Evolutionary conservation across 2,113 vertebrate species (phyloP).

Genomic region (Brachypteracias leptosomus): DNA sequence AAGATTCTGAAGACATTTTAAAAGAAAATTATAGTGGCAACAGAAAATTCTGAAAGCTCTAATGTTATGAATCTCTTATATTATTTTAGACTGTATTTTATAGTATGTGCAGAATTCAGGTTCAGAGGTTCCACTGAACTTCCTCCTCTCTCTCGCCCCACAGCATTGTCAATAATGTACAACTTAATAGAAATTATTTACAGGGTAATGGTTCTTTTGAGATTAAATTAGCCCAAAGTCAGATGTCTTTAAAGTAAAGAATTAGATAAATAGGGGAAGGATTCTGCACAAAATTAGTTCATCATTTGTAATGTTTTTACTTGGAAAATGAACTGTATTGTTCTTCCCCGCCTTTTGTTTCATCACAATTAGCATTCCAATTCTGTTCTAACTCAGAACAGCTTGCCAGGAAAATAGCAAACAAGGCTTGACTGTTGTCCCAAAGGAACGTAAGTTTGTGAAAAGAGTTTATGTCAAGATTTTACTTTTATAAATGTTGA

Average conservation of each 20-base stretch:
- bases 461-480: conserved; percentile 19
- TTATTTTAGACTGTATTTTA: neutral
- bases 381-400: neutral
- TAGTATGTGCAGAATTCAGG: neutral
- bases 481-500: conserved; percentile 13
- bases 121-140: neutral
- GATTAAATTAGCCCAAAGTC: neutral
- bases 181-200: neutral
- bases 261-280: neutral
- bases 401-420: neutral
- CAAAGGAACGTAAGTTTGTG: neutral
- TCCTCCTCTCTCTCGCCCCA: too few species aligned
- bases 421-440: neutral
- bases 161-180: neutral
- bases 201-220: neutral
- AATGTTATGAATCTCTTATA: neutral
- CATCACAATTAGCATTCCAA: neutral
- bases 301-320: neutral
- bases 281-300: neutral
- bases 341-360: neutral
- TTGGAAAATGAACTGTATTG: neutral
- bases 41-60: neutral
- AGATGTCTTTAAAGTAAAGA: neutral
- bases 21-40: neutral
- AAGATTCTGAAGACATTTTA: neutral